Percentiles rank a stretch among this genome's conserved stretches.
Evolutionary conservation across 2,888 invertebrate genomes (phyloP).

Genomic region (Drosophila dives): DNA sequence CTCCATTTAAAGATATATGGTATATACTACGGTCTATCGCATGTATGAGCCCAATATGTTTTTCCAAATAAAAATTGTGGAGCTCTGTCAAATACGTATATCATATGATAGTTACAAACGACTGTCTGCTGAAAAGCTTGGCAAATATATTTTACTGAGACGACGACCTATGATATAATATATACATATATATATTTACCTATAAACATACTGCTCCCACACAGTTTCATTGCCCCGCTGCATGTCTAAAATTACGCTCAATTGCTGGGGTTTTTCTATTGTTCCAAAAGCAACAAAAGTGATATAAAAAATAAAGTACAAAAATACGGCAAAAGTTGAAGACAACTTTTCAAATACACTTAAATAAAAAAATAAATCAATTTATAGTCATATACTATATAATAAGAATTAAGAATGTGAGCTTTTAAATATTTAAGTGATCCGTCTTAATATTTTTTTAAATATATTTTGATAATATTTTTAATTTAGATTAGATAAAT

Average conservation of each 20-base stretch:
- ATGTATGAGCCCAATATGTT: constrained; percentile 56
- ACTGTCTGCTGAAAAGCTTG: constrained; percentile 63
- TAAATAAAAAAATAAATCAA: background rate
- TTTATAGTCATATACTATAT: background rate
- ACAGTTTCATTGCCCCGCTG: constrained; percentile 8
- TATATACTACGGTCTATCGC: constrained; percentile 35
- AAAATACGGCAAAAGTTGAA: background rate
- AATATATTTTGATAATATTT: background rate
- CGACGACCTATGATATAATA: background rate
- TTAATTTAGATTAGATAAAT: background rate
- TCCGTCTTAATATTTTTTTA: background rate
- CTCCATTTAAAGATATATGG: constrained; percentile 27
- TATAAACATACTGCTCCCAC: constrained; percentile 2
- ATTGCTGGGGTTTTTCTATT: constrained; percentile 27
- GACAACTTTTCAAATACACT: constrained; percentile 22
- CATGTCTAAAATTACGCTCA: constrained; percentile 66
- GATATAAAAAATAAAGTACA: constrained; percentile 6
- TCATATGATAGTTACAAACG: constrained; percentile 57
- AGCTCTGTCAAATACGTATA: constrained; percentile 39
- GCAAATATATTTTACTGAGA: constrained; percentile 42
- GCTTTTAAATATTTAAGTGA: background rate
- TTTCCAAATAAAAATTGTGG: constrained; percentile 48
- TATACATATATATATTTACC: constrained; percentile 9
- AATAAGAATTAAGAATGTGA: background rate
- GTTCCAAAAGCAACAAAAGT: constrained; percentile 19